Percentiles rank a stretch among this genome's conserved stretches.
Evolutionary conservation across 2,888 invertebrate genomes (phyloP).

Genomic region (Pammene fasciana): DNA sequence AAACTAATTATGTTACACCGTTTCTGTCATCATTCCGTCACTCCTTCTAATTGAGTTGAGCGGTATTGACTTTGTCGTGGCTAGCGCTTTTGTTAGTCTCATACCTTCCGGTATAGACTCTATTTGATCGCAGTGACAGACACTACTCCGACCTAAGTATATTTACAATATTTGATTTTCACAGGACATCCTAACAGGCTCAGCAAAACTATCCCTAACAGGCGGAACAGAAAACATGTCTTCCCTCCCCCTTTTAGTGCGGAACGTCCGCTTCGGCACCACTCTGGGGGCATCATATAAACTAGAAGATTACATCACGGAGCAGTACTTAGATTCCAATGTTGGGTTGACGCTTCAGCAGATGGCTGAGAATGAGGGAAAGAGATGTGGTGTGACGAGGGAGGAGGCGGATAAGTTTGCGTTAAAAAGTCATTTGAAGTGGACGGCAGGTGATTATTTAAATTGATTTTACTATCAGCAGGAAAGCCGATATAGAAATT

Average conservation of each 20-base stretch:
- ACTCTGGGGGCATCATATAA: constrained; percentile 88
- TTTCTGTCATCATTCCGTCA: too few relatives aligned
- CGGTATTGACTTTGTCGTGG: too few relatives aligned
- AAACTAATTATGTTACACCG: too few relatives aligned
- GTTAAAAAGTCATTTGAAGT: constrained; percentile 89
- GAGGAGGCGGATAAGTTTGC: constrained; percentile 93
- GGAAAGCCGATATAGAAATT: too few relatives aligned
- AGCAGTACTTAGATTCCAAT: constrained; percentile 86
- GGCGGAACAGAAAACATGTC: constrained; percentile 98
- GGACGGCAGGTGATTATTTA: constrained; percentile 87
- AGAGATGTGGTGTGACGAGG: constrained; percentile 87
- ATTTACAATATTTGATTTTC: neutral
- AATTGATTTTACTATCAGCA: neutral
- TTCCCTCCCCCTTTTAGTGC: constrained; percentile 91
- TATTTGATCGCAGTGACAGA: too few relatives aligned
- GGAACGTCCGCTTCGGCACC: constrained; percentile 95
- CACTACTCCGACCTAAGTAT: too few relatives aligned
- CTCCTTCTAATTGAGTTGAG: too few relatives aligned
- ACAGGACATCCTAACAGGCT: constrained; percentile 91
- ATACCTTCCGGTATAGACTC: too few relatives aligned
- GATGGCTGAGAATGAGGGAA: constrained; percentile 93
- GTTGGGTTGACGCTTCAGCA: constrained; percentile 94
- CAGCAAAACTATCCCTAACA: constrained; percentile 91
- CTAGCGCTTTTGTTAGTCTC: too few relatives aligned
- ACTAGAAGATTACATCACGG: constrained; percentile 88